A percentile compares a stretch with the other conserved stretches of the same genome.
Evolutionary conservation across 2,113 vertebrate species (phyloP).

Genomic region (Leptosomus discolor): DNA sequence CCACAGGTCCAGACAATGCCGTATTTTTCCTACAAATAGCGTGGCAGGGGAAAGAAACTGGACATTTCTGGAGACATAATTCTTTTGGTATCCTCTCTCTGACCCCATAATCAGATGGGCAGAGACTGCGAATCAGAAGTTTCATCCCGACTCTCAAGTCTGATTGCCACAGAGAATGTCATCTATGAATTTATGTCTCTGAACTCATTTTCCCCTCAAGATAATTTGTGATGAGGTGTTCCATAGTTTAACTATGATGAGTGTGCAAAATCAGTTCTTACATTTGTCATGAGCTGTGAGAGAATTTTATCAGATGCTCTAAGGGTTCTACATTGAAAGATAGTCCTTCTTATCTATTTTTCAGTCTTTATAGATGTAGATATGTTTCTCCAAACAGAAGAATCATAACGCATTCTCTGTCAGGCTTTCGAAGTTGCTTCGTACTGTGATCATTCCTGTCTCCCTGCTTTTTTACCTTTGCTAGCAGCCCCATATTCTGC

Average conservation of each 20-base stretch:
- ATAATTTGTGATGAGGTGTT: neutral
- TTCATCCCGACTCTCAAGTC: neutral
- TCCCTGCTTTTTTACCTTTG: neutral
- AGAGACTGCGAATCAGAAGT: neutral
- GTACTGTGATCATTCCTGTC: neutral
- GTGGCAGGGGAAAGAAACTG: accelerated
- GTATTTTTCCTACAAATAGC: neutral
- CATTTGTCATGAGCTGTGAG: neutral
- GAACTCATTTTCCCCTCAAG: neutral
- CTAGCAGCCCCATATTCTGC: neutral
- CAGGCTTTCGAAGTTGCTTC: neutral
- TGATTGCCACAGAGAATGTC: neutral
- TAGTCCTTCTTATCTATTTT: neutral
- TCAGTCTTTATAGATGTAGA: neutral
- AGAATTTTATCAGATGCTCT: neutral
- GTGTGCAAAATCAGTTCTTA: neutral
- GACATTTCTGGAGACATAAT: neutral
- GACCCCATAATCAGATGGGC: neutral
- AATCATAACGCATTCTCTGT: neutral
- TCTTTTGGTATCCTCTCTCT: neutral
- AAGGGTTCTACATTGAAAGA: neutral
- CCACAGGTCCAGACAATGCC: accelerated
- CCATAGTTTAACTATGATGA: neutral
- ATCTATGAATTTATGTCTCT: neutral
- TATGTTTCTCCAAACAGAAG: neutral